phyloP scores from a whole-genome alignment of 2,797 vertebrate species.

The Chromobotia macracanthus region DNA sequence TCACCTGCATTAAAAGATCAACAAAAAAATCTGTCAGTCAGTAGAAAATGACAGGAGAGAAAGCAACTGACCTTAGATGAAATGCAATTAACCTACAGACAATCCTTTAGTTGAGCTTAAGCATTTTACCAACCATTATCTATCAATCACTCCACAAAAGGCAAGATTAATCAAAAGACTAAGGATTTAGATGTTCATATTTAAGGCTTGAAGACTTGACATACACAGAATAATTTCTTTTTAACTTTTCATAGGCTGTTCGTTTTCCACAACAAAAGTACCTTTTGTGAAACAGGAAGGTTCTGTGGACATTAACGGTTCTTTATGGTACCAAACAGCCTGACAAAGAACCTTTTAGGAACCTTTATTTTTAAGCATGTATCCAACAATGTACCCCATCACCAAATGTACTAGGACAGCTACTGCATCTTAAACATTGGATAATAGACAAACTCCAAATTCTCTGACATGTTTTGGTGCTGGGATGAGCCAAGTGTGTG shows the following conservation, averaged over 20 bases:
- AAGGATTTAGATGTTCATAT: no score
- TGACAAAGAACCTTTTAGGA: no score
- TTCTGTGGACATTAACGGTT: no score
- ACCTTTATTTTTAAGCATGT: no score
- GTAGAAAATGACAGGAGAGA: slow-evolving; percentile 25
- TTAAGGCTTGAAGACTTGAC: no score
- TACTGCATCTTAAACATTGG: neutral
- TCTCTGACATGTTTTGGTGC: neutral
- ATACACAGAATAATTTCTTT: no score
- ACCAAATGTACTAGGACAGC: no score
- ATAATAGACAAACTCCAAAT: neutral
- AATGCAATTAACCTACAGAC: slow-evolving; percentile 70
- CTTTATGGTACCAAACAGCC: no score
- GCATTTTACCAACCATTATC: slow-evolving; percentile 5
- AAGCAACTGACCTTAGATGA: slow-evolving; percentile 42
- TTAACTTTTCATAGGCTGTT: no score
- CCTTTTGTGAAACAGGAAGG: no score
- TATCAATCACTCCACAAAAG: neutral
- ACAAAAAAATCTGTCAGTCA: slow-evolving; percentile 33
- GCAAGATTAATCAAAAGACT: neutral
- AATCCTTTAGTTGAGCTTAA: slow-evolving; percentile 33
- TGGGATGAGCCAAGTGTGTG: slow-evolving; percentile 60
- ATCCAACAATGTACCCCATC: no score
- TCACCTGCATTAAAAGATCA: slow-evolving; percentile 32
- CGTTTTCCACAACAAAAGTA: no score